phyloP scores from a whole-genome alignment of 1,140 invertebrate species.

The Oedothorax gibbosus region DNA sequence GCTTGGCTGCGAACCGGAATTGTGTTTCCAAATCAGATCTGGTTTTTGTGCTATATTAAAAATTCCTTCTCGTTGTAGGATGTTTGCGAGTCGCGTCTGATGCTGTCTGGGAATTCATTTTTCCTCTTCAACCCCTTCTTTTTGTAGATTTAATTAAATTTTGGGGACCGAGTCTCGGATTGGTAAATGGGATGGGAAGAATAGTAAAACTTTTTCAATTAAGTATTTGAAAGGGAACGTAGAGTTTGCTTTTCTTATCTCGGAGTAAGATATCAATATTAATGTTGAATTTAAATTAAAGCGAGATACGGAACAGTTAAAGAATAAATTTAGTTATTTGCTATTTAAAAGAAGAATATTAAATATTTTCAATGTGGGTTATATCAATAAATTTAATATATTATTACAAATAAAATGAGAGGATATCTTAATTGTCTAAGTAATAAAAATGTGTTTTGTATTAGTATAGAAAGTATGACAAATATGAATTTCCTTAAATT shows the following conservation, averaged over 20 bases:
- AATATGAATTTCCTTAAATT: too few relatives aligned
- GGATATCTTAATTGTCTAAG: too few relatives aligned
- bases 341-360: too few relatives aligned
- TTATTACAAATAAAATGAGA: too few relatives aligned
- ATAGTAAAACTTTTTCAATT: constrained; percentile 22
- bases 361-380: too few relatives aligned
- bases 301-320: too few relatives aligned
- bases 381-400: too few relatives aligned
- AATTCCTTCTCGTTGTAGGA: constrained; percentile 13
- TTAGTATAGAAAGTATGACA: too few relatives aligned
- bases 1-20: background rate
- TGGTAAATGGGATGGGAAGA: constrained; percentile 6
- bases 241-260: constrained; percentile 14
- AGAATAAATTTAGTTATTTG: too few relatives aligned
- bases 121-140: background rate
- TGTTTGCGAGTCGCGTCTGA: constrained; percentile 20
- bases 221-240: constrained; percentile 29
- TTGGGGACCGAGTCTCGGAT: background rate
- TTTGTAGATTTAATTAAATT: constrained; percentile 23
- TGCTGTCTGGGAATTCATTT: background rate
- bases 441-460: too few relatives aligned
- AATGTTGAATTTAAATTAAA: too few relatives aligned
- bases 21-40: constrained; percentile 34
- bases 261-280: too few relatives aligned
- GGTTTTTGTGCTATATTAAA: constrained; percentile 33